Percentiles rank a stretch among this genome's conserved stretches.
Conservation (phyloP, 2,888 invertebrate species). For the Cyclophora albipunctata region DNA sequence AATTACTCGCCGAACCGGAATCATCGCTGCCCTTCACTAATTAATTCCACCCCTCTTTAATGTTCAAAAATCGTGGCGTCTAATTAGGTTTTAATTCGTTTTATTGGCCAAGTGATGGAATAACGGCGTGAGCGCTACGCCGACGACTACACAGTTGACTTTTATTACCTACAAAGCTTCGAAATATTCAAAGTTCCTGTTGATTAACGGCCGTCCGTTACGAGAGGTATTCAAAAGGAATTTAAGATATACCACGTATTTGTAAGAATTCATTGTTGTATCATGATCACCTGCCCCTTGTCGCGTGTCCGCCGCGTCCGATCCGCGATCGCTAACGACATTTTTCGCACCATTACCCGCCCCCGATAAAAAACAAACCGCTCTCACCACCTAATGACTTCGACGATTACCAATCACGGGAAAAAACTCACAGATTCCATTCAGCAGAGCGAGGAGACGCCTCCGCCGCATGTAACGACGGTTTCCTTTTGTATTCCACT, state of each 20-base stretch:
- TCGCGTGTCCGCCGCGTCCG: constrained; percentile 1
- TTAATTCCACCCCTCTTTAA: constrained; percentile 72
- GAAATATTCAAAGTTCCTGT: constrained; percentile 21
- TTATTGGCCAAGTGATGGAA: constrained; percentile 67
- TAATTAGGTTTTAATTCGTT: constrained; percentile 76
- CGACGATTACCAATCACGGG: constrained; percentile 58
- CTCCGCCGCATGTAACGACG: constrained; percentile 9
- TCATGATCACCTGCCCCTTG: too few relatives aligned
- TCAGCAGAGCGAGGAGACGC: constrained; percentile 3
- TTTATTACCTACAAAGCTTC: constrained; percentile 22
- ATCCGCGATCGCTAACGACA: constrained; percentile 44
- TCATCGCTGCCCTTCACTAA: constrained; percentile 67
- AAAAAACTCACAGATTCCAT: constrained; percentile 26
- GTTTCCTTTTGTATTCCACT: constrained; percentile 1
- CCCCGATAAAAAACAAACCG: constrained; percentile 53
- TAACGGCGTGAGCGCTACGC: constrained; percentile 38
- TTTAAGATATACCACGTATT: too few relatives aligned
- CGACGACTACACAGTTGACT: constrained; percentile 18
- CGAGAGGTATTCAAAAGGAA: too few relatives aligned
- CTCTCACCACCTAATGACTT: constrained; percentile 49
- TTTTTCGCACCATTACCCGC: constrained; percentile 56
- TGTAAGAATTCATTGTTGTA: too few relatives aligned
- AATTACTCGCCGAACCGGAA: constrained; percentile 67
- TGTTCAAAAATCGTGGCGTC: constrained; percentile 72
- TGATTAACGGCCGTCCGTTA: neutral